Evolutionary conservation across 1,140 invertebrate species (phyloP), one percentile per base, ranked within the genome.

Genomic region (Olivierus martensii): DNA sequence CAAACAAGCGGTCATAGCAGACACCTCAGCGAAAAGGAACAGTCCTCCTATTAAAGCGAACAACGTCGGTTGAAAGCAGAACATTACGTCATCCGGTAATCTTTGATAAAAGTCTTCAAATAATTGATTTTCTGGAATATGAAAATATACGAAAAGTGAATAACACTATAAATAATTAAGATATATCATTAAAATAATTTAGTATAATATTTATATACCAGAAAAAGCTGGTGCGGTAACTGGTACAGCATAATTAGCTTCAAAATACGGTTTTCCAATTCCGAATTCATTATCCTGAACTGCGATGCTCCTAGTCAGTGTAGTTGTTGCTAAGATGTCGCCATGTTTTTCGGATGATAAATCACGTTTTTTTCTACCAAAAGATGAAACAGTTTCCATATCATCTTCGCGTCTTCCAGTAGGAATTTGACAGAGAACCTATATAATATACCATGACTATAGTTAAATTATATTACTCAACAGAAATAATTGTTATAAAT

Each of bases 231-330:
- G 54, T 3, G 50, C 55, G 4, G 55, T 56, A n/a, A 56, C 55
- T 22, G 51, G 55, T 6, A 38, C 43, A 2, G 55, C 50, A 22
- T 56, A 56, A 19, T 56, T 52, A 42, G 49, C 55, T 6, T 50
- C 12, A 0, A 12, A 3, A 10, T 47, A 43, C 0, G 51, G 46
- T 11, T 51, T 47, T 12, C 18, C 53, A 90, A 76, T 73, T 89
- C 87, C 68, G 89, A 93, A 62, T 61, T 69, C 41, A 60, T 51
- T 45, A 4, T 49, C 41, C 45, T 50, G 51, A 14, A 58, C 36
- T 3, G 46, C 35, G 11, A 61, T 39, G 12, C 49, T 55, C 45
- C 53, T 61, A 3, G 59, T 44, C n/a, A 61, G 47, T 14, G 47
- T 58, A 0, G 52, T 57, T 15, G 52, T 42, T 3, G 50, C 42